Evolutionary conservation across 2,888 invertebrate genomes (phyloP).

Genomic region (Conchocele bisecta): DNA sequence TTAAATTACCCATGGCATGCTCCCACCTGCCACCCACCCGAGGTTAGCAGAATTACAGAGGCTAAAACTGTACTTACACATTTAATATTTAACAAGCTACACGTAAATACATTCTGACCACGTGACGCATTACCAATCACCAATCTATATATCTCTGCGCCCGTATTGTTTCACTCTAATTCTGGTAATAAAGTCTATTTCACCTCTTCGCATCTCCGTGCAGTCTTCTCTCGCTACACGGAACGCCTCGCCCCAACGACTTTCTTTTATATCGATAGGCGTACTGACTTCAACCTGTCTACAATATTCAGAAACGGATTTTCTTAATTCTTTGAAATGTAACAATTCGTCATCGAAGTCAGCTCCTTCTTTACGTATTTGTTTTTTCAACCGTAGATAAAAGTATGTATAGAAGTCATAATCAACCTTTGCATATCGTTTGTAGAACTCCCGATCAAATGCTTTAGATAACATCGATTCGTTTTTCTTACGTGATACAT

Average conservation of each 20-base stretch:
- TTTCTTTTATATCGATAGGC: slow-evolving; percentile 15
- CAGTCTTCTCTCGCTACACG: slow-evolving; percentile 33
- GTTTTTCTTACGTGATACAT: slow-evolving; percentile 45
- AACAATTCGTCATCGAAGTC: slow-evolving; percentile 53
- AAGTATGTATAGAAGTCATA: slow-evolving; percentile 45
- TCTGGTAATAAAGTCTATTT: slow-evolving; percentile 44
- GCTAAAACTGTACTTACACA: no score
- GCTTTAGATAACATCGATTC: slow-evolving; percentile 30
- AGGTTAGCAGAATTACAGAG: no score
- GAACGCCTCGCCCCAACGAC: slow-evolving; percentile 45
- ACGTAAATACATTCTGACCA: no score
- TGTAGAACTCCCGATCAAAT: slow-evolving; percentile 44
- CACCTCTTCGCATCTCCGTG: slow-evolving; percentile 30
- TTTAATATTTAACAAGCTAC: no score
- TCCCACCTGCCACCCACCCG: no score
- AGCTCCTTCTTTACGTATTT: slow-evolving; percentile 45
- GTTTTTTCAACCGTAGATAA: slow-evolving; percentile 33
- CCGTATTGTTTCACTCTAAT: slow-evolving; percentile 52
- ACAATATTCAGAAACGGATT: slow-evolving; percentile 48
- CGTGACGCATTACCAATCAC: no score
- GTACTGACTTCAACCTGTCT: neutral
- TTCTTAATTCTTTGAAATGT: slow-evolving; percentile 46
- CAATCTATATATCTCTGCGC: slow-evolving; percentile 24
- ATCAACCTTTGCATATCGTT: slow-evolving; percentile 36
- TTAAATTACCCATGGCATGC: no score